Percentiles rank a stretch among this genome's conserved stretches.
Conservation (phyloP, 92 coral and sea anemone species). For the Diadumene lineata region DNA sequence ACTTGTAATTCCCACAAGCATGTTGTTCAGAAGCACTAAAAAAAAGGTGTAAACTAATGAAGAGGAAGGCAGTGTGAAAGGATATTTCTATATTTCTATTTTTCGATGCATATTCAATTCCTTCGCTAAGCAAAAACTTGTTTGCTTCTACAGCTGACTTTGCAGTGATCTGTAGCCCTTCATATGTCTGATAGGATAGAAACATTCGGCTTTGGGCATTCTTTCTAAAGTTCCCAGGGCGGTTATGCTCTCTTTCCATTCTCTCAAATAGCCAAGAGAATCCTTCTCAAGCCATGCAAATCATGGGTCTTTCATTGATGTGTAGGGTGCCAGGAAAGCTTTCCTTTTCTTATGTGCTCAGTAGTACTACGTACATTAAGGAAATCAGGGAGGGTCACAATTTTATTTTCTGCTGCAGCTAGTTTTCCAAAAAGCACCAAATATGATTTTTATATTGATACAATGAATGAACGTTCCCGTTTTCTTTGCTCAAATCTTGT, state of each 20-base stretch:
- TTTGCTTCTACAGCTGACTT: slow-evolving; percentile 45
- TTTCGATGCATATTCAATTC: slow-evolving; percentile 38
- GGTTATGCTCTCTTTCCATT: slow-evolving; percentile 44
- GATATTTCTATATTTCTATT: too few species aligned
- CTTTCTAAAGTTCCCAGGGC: slow-evolving; percentile 44
- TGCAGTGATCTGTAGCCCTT: slow-evolving; percentile 43
- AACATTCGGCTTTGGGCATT: slow-evolving; percentile 51
- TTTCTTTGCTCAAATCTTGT: too few species aligned
- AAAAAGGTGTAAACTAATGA: too few species aligned
- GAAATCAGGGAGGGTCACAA: slow-evolving; percentile 59
- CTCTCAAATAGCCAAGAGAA: slow-evolving; percentile 41
- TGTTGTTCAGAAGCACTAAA: too few species aligned
- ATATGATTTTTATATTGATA: too few species aligned
- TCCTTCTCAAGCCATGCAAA: slow-evolving; percentile 5
- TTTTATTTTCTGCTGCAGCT: too few species aligned
- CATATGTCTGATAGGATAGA: slow-evolving; percentile 56
- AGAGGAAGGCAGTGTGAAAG: too few species aligned
- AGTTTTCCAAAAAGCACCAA: too few species aligned
- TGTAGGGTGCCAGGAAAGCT: slow-evolving; percentile 67
- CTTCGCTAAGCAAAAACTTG: slow-evolving; percentile 37
- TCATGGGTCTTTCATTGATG: slow-evolving; percentile 61
- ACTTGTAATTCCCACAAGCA: too few species aligned
- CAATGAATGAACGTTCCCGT: too few species aligned
- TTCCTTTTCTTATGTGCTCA: slow-evolving; percentile 64
- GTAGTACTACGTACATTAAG: slow-evolving; percentile 55